A percentile compares a stretch with the other conserved stretches of the same genome.
phyloP scores from a whole-genome alignment of 2,888 invertebrate species.

The Sthenelais limicola region DNA sequence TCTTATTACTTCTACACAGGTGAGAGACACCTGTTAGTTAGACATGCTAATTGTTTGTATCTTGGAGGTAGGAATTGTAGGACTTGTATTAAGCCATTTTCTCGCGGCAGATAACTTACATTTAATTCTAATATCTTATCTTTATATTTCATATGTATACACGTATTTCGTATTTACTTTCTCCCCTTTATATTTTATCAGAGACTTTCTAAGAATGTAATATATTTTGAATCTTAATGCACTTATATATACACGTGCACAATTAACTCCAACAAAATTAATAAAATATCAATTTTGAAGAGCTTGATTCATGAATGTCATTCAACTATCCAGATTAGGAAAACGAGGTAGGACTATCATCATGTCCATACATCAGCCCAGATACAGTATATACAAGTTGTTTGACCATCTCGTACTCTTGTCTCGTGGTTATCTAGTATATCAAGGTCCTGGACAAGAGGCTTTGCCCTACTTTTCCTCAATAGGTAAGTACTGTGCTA shows the following conservation, averaged over 20 bases:
- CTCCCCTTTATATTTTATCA: no score
- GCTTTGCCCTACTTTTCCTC: constrained; percentile 59
- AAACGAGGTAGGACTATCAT: constrained; percentile 67
- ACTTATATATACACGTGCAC: no score
- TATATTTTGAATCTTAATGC: no score
- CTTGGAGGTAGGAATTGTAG: no score
- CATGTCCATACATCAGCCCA: constrained; percentile 72
- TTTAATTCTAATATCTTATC: neutral
- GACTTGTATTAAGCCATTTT: no score
- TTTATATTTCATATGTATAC: no score
- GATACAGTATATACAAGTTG: constrained; percentile 68
- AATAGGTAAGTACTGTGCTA: constrained; percentile 61
- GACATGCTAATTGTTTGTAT: no score
- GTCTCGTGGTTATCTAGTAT: constrained; percentile 64
- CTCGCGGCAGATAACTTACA: neutral
- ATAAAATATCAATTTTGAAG: no score
- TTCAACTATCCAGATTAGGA: constrained; percentile 67
- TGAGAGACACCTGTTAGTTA: constrained; percentile 45
- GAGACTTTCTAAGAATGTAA: no score
- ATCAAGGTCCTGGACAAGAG: constrained; percentile 63
- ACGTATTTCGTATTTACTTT: no score
- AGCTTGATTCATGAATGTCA: no score
- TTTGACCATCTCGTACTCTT: constrained; percentile 68
- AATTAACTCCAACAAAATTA: no score
- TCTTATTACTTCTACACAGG: constrained; percentile 69